Base-by-base conservation (phyloP, 2,113 vertebrate genomes). In the Nycticryphes semicollaris region DNA sequence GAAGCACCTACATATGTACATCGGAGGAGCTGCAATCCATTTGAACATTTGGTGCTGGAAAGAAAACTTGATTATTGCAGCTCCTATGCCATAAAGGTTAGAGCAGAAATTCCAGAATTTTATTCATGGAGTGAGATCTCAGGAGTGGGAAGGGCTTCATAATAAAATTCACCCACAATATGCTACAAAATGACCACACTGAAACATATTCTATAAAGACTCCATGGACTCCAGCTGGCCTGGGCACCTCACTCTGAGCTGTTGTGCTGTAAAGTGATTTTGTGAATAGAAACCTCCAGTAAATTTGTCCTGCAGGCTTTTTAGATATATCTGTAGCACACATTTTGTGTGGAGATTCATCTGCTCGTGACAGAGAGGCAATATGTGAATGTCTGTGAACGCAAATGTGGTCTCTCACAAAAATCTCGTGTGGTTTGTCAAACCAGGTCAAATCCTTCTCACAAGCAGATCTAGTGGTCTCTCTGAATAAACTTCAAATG, bases 91-190 rank as follows among this genome's bases (percentile, higher is more conserved):
- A 23, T 16, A 57, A 81, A 77, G 8, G 2, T 35, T 51, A 54
- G n/a, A 57, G 20, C 10, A 74, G 37, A 76, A 35, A 64, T 53
- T 73, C n/a, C 23, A 17, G 30, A 69, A 41, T 87, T 54, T 67
- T 33, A 63, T 91, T 87, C 0, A 20, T 4, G 5, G 37, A n/a
- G 5, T 15, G 19, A 74, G 25, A 77, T 69, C 23, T 66, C 2
- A 0, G 31, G 18, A 88, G 9, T 41, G 1, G 18, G n/a, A 90
- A 67, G 25, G 7, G 12, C 9, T 31, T 70, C 0, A 0, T 31
- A 82, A 59, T 19, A 70, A 85, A 75, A 50, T 54, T 79, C 23
- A 28, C 20, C 9, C 28, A 47, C 15, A 25, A 7, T 8, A 37
- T 5, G 12, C 17, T n/a, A 59, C 31, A 82, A 59, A 24, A 79